phyloP scores from a whole-genome alignment of 2,113 vertebrate genomes.

The Stomatorhinus ivindoensis region DNA sequence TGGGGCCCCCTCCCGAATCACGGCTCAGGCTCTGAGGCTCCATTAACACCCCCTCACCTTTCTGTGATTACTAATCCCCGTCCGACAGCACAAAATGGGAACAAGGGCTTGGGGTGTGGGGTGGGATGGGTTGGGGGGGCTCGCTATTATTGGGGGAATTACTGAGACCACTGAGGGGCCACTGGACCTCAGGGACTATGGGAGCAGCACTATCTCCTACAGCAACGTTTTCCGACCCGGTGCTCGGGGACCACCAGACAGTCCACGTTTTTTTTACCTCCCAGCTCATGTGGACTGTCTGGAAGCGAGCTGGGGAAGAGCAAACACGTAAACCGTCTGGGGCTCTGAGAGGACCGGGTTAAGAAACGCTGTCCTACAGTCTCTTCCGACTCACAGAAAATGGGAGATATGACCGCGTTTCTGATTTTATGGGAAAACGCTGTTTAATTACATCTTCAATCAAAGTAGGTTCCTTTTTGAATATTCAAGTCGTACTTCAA shows the following conservation, averaged over 20 bases:
- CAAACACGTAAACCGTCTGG: neutral
- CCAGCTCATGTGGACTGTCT: neutral
- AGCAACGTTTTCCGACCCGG: neutral
- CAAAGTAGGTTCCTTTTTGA: neutral
- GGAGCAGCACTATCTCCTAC: neutral
- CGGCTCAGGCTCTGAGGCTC: neutral
- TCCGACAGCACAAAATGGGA: neutral
- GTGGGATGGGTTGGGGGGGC: neutral
- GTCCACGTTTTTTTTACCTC: neutral
- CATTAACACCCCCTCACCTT: neutral
- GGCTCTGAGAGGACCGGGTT: neutral
- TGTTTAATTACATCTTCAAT: constrained; percentile 8
- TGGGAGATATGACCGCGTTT: neutral
- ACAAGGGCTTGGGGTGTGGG: neutral
- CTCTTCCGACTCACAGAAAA: neutral
- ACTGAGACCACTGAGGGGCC: neutral
- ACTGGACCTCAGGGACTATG: neutral
- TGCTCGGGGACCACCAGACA: neutral
- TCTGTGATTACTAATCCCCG: neutral
- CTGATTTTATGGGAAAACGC: constrained; percentile 10
- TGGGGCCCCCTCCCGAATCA: neutral
- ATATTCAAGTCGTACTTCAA: constrained; percentile 1
- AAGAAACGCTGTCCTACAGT: neutral
- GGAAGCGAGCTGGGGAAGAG: neutral
- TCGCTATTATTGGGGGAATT: neutral